phyloP scores from a whole-genome alignment of 2,797 vertebrate genomes.

The Argyrosomus regius region DNA sequence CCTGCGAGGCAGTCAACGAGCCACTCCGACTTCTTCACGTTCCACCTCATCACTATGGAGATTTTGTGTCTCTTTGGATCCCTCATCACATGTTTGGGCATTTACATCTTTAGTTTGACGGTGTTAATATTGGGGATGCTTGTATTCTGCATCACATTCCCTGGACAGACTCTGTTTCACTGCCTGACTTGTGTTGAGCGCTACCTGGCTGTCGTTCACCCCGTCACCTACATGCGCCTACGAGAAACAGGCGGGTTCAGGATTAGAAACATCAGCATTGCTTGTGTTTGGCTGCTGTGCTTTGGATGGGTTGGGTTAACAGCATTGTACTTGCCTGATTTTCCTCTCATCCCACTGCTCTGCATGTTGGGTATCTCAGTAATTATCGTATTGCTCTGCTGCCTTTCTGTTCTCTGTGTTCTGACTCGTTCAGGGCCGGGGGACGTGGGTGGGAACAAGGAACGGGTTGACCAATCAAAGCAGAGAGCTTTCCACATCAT shows the following conservation, averaged over 20 bases:
- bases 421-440: slow-evolving; percentile 11
- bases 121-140: not conserved
- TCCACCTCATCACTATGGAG: slow-evolving; percentile 18
- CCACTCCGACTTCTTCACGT: slow-evolving; percentile 37
- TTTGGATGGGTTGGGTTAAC: not conserved
- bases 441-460: not conserved
- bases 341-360: fast-evolving
- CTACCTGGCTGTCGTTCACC: slow-evolving; percentile 48
- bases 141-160: fast-evolving
- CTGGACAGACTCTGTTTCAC: slow-evolving; percentile 37
- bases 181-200: slow-evolving; percentile 49
- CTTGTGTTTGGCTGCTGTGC: slow-evolving; percentile 27
- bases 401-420: slow-evolving; percentile 12
- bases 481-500: slow-evolving; percentile 40
- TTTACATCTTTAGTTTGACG: fast-evolving
- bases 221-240: slow-evolving; percentile 34
- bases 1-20: not conserved
- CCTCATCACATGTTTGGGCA: fast-evolving
- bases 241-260: fast-evolving
- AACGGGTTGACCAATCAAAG: slow-evolving; percentile 30
- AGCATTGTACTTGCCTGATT: fast-evolving
- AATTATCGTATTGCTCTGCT: not conserved
- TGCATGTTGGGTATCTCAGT: fast-evolving
- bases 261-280: slow-evolving; percentile 2
- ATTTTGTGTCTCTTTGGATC: not conserved